These are phyloP conservation scores for Lagorchestes hirsutus DNA, from an alignment of 2,797 vertebrate genomes.

Conservation along the genomic window DNA sequence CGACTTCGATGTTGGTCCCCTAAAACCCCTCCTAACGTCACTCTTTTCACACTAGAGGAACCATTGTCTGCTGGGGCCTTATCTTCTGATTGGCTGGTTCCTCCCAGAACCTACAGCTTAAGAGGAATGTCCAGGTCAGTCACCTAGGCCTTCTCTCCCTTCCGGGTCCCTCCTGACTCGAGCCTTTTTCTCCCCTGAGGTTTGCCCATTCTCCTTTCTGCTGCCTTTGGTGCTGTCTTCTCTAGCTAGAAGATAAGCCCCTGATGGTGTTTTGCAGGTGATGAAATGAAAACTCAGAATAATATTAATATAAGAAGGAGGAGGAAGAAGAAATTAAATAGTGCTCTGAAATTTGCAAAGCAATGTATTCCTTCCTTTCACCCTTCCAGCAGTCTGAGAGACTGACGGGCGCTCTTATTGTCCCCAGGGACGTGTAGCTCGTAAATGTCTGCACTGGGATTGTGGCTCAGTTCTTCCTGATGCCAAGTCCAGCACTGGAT, in stretches of 20 bases:
- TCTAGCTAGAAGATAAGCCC: neutral
- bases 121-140: neutral
- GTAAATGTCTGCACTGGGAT: neutral
- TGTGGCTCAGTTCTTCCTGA: neutral
- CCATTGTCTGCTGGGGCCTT: neutral
- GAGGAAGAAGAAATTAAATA: neutral
- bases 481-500: neutral
- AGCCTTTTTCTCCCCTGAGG: neutral
- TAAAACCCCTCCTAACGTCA: neutral
- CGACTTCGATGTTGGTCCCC: neutral
- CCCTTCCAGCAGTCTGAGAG: neutral
- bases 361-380: neutral
- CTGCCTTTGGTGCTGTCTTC: neutral
- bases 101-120: neutral
- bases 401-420: too few species aligned
- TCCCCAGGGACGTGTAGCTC: neutral
- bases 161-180: neutral
- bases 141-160: neutral
- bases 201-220: neutral
- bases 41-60: neutral
- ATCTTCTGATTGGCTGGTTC: neutral
- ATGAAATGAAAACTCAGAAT: neutral
- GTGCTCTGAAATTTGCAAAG: neutral
- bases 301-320: neutral
- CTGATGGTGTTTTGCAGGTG: neutral